Percentiles rank a stretch among this genome's conserved stretches.
Evolutionary conservation across 53 echinoderm and acorn worm genomes (phyloP).

Genomic region (Temnopleurus reevesii): DNA sequence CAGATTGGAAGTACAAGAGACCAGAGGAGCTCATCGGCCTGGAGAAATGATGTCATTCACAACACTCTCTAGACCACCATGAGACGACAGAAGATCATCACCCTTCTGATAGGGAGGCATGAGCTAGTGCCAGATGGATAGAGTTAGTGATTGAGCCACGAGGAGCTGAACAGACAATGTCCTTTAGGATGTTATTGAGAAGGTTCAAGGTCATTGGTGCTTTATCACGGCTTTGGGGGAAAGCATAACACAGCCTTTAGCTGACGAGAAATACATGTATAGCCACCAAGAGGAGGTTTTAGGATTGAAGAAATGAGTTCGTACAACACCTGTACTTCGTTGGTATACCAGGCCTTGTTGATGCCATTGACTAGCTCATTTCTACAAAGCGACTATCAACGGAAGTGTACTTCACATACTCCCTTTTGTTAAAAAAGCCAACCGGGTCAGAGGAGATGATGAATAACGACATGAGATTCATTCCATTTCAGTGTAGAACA

Average conservation of each 20-base stretch:
- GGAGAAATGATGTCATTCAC: slow-evolving; percentile 35
- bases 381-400: no score
- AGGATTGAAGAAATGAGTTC: no score
- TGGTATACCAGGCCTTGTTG: not conserved
- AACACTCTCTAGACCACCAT: not conserved
- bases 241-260: not conserved
- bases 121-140: not conserved
- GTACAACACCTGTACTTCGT: not conserved
- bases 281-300: not conserved
- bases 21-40: slow-evolving; percentile 54
- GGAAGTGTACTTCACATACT: no score
- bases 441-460: no score
- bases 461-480: no score
- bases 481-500: no score
- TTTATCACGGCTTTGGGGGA: not conserved
- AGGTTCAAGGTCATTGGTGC: not conserved
- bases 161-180: not conserved
- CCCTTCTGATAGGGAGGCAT: not conserved
- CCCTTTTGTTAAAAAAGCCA: no score
- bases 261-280: not conserved
- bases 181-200: not conserved
- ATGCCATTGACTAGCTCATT: not conserved
- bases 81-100: not conserved
- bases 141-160: not conserved
- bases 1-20: slow-evolving; percentile 56